Base-by-base conservation (phyloP, 2,113 vertebrate species). In the Dasyprocta punctata region DNA sequence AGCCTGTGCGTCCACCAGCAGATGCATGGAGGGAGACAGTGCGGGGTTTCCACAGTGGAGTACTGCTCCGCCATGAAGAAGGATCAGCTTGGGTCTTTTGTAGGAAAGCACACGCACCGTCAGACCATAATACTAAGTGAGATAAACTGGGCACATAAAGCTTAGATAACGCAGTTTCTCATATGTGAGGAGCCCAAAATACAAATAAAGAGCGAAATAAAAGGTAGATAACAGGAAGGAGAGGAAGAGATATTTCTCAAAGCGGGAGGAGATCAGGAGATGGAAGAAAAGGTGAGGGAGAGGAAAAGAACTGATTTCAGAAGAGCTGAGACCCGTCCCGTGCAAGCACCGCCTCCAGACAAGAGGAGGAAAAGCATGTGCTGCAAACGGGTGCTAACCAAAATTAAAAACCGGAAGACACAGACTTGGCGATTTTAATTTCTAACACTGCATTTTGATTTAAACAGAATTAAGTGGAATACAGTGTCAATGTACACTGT, bases 401-500 rank as follows among this genome's bases (percentile, higher is more conserved):
- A 47, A 7, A 17, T 49, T 49, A 30, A 3, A 49, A 49, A 33
- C 75, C 9, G 44, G 44, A 8, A 17, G 17, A 54, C 14, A 4
- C 0, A 0, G 47, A 30, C 36, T 5, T 17, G 67, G 36, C 28
- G 0, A 14, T 11, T 77, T 13, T 60, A 16, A 28, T 16, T 73
- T 3, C 33, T 1, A 13, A 22, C 36, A 3, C 28, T 0, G 14
- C 0, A 0, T 4, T 38, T 75, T 58, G 22, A 3, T 38, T 33
- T 36, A 41, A 80, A 20, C 7, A 80, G 75, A 80, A 58, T 44
- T 41, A 77, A 71, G 22, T 11, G 63, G 44, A 36, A 38, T 58
- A 3, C 60, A n/a, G 44, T 5, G 0, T 41, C 41, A 4, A 2
- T 0, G 30, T 9, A 8, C 2, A 8, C 11, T 24, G 73, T 24